Percentiles rank a stretch among this genome's conserved stretches.
Evolutionary conservation across 92 coral and sea anemone species (phyloP).

Genomic region (Plumapathes pennacea): DNA sequence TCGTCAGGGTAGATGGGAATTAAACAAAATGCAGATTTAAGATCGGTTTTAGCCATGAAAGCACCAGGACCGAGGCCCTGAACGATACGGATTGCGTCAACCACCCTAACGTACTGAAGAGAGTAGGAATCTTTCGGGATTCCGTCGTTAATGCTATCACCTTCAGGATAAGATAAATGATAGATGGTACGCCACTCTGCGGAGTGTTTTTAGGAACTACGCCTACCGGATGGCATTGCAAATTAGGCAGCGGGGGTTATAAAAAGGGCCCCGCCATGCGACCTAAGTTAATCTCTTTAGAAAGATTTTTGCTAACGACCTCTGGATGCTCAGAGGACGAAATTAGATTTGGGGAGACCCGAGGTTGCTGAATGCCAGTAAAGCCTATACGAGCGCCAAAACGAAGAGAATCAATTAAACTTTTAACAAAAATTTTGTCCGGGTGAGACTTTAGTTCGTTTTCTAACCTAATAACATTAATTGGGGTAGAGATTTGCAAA

Average conservation of each 20-base stretch:
- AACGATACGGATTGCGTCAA: conserved; percentile 46
- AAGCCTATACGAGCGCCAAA: conserved; percentile 19
- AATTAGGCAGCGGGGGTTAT: conserved; percentile 23
- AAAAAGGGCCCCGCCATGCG: conserved; percentile 38
- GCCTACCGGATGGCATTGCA: conserved; percentile 13
- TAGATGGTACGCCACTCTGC: conserved; percentile 22
- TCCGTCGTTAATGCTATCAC: conserved; percentile 42
- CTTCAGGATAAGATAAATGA: conserved; percentile 33
- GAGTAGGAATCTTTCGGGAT: conserved; percentile 58
- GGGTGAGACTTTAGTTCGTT: conserved; percentile 19
- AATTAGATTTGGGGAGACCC: conserved; percentile 23
- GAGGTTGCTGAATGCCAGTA: conserved; percentile 5
- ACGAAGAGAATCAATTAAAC: conserved; percentile 1
- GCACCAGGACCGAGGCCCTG: conserved; percentile 24
- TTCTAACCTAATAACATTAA: conserved; percentile 17
- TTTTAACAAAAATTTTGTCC: conserved; percentile 8
- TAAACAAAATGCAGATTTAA: conserved; percentile 45
- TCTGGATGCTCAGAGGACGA: conserved; percentile 15
- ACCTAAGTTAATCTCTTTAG: conserved; percentile 8
- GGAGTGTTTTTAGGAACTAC: conserved; percentile 23
- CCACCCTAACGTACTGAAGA: conserved; percentile 55
- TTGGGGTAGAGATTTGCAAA: conserved; percentile 54
- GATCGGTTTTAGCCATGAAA: conserved; percentile 44
- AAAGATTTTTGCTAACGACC: conserved; percentile 11
- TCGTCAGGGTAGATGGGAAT: conserved; percentile 31